These are phyloP conservation scores for Dione vanillae DNA, from an alignment of 2,888 invertebrate genomes.

Conservation along the genomic window DNA sequence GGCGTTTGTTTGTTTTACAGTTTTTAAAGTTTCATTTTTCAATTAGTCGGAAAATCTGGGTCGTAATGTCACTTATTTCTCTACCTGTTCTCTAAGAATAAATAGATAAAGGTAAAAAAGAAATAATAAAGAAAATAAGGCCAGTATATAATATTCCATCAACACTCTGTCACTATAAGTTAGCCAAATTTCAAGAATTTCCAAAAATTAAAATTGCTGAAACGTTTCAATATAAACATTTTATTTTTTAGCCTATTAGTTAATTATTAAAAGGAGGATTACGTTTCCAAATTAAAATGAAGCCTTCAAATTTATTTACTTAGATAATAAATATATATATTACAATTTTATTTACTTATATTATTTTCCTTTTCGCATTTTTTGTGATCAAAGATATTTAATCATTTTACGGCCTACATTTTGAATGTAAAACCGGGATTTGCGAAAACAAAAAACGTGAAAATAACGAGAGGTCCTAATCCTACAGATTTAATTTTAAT, in stretches of 20 bases:
- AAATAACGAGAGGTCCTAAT: conserved; percentile 28
- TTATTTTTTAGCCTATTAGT: neutral
- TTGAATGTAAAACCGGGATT: neutral
- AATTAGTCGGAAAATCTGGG: too few relatives aligned
- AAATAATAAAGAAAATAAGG: too few relatives aligned
- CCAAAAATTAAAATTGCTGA: too few relatives aligned
- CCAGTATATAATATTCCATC: too few relatives aligned
- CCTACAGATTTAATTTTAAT: conserved; percentile 43
- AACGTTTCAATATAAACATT: too few relatives aligned
- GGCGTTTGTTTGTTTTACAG: neutral
- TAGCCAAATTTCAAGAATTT: too few relatives aligned
- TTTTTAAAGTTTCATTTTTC: too few relatives aligned
- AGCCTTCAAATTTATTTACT: neutral
- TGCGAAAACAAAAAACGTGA: neutral
- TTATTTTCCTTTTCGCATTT: conserved; percentile 4
- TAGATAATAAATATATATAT: neutral
- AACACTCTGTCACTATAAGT: too few relatives aligned
- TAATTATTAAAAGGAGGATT: neutral
- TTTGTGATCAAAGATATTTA: neutral
- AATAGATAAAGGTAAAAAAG: too few relatives aligned
- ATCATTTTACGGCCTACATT: neutral
- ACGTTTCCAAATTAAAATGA: neutral
- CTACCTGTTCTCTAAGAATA: too few relatives aligned
- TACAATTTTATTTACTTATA: neutral
- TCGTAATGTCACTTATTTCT: too few relatives aligned